Evolutionary conservation across 2,888 invertebrate species (phyloP).

Genomic region (Eutolmus rufibarbis): DNA sequence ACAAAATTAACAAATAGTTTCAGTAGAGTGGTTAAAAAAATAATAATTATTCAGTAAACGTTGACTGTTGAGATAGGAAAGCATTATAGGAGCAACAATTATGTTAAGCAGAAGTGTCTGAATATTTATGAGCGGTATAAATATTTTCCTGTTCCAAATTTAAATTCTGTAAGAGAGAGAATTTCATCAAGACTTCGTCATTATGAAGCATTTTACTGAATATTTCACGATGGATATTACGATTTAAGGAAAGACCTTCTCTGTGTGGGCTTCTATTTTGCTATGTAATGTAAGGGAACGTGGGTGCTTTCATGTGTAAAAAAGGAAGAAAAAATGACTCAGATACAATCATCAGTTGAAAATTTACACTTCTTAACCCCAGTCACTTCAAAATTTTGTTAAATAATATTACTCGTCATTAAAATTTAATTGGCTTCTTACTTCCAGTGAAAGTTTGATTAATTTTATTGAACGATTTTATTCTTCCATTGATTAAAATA

Average conservation of each 20-base stretch:
- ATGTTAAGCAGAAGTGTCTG: neutral
- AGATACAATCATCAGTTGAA: neutral
- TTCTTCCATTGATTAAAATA: neutral
- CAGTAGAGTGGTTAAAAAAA: neutral
- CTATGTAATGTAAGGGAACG: neutral
- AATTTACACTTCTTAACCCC: neutral
- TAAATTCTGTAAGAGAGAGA: neutral
- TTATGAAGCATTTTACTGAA: neutral
- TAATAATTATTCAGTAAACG: too few species aligned
- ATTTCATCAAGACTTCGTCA: neutral
- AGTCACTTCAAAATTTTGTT: neutral
- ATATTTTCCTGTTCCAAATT: neutral
- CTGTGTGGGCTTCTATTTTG: neutral
- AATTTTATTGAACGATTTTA: too few species aligned
- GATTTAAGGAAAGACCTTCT: neutral
- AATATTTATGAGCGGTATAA: neutral
- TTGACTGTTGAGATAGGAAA: too few species aligned
- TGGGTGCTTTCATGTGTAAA: neutral
- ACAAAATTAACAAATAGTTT: neutral
- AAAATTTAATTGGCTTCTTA: neutral
- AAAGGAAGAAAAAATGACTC: neutral
- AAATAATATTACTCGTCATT: neutral
- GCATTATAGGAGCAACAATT: neutral
- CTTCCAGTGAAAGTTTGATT: neutral
- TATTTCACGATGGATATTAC: neutral